Percentiles rank a stretch among this genome's conserved stretches.
Evolutionary conservation across 2,113 vertebrate species (phyloP).

Genomic region (Sardina pilchardus): DNA sequence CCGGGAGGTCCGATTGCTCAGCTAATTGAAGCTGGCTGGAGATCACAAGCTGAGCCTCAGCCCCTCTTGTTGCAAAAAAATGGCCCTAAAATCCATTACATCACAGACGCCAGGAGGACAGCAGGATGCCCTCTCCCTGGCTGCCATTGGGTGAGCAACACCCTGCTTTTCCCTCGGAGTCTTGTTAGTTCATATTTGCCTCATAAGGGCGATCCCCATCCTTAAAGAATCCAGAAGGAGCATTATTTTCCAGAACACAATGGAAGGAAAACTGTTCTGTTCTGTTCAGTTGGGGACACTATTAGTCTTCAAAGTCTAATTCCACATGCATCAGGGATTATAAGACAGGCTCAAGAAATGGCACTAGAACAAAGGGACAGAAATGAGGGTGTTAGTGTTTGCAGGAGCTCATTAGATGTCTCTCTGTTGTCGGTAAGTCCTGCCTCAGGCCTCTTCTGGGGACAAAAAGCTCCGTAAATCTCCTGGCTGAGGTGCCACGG

Average conservation of each 20-base stretch:
- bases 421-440: not conserved
- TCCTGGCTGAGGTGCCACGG: not conserved
- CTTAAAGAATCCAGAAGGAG: not conserved
- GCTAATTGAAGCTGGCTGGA: conserved; percentile 75
- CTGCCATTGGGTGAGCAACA: conserved; percentile 4
- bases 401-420: conserved; percentile 3
- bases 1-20: conserved; percentile 69
- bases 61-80: not conserved
- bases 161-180: not conserved
- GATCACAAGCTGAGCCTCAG: conserved; percentile 67
- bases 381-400: not conserved
- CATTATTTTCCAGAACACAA: not conserved
- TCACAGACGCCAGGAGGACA: conserved; percentile 9
- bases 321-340: not conserved
- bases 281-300: not conserved
- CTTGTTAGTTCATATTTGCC: conserved; percentile 4
- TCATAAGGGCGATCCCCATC: not conserved
- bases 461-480: conserved; percentile 2
- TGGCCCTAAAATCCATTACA: not conserved
- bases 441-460: not conserved
- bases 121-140: not conserved
- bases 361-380: not conserved
- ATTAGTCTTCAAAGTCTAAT: not conserved
- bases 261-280: not conserved
- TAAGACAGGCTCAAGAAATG: not conserved